These are phyloP conservation scores for Patella depressa DNA, from an alignment of 2,888 invertebrate species.

Conservation along the genomic window DNA sequence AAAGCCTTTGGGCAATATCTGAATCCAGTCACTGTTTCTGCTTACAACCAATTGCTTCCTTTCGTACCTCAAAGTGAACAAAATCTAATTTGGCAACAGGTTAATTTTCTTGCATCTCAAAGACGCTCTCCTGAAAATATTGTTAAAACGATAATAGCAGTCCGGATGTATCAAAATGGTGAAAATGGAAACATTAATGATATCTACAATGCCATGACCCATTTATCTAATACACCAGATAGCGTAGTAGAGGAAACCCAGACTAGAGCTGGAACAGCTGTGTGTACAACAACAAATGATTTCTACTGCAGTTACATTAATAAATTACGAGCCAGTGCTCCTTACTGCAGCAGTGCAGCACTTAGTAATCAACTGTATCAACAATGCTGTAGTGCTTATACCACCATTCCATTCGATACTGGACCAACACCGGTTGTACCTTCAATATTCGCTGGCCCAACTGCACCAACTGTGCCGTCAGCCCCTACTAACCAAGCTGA, in stretches of 20 bases:
- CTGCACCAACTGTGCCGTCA: neutral
- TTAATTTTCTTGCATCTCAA: neutral
- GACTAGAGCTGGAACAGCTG: neutral
- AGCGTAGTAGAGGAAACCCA: neutral
- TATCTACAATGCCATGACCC: neutral
- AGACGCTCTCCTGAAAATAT: neutral
- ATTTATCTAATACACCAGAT: neutral
- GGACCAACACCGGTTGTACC: neutral
- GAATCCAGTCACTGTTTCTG: neutral
- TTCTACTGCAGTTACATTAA: constrained; percentile 1
- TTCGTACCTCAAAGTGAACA: neutral
- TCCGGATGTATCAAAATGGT: neutral
- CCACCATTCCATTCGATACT: neutral
- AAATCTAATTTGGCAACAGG: neutral
- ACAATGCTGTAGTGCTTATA: neutral
- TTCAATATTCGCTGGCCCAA: neutral
- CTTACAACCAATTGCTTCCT: neutral
- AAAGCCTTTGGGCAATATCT: neutral
- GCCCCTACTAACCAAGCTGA: neutral
- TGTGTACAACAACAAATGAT: neutral
- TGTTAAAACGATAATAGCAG: neutral
- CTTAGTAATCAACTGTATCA: constrained; percentile 3
- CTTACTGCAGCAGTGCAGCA: neutral
- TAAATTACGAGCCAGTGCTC: neutral
- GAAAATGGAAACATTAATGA: constrained; percentile 3